Evolutionary conservation across 92 coral and sea anemone species (phyloP).

Genomic region (Diadumene lineata): DNA sequence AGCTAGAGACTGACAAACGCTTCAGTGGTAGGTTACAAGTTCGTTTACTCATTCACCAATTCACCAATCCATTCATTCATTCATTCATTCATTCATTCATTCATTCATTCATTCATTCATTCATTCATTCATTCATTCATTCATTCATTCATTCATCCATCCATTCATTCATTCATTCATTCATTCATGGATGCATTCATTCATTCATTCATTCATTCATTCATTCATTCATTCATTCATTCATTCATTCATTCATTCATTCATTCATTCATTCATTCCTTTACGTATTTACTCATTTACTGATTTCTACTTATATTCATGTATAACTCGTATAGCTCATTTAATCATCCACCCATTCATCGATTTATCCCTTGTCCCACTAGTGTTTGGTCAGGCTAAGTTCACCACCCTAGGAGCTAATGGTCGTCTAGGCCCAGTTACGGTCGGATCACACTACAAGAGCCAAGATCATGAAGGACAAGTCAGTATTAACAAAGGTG

Average conservation of each 20-base stretch:
- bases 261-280: not conserved
- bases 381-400: conserved; percentile 81
- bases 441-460: conserved; percentile 68
- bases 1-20: conserved; percentile 66
- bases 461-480: conserved; percentile 81
- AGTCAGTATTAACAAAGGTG: conserved; percentile 73
- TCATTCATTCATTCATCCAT: not conserved
- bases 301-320: too few relatives aligned
- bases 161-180: not conserved
- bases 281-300: too few relatives aligned
- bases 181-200: not conserved
- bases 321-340: too few relatives aligned
- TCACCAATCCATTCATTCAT: not conserved
- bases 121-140: not conserved
- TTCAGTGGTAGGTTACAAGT: conserved; percentile 63
- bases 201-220: not conserved
- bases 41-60: too few relatives aligned
- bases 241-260: not conserved
- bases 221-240: not conserved
- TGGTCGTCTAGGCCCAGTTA: conserved; percentile 77
- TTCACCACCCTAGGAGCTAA: conserved; percentile 73
- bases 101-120: not conserved
- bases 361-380: not conserved
- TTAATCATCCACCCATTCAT: not conserved
- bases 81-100: not conserved